These are phyloP conservation scores for Orthosia incerta DNA, from an alignment of 2,888 invertebrate genomes.

Conservation along the genomic window DNA sequence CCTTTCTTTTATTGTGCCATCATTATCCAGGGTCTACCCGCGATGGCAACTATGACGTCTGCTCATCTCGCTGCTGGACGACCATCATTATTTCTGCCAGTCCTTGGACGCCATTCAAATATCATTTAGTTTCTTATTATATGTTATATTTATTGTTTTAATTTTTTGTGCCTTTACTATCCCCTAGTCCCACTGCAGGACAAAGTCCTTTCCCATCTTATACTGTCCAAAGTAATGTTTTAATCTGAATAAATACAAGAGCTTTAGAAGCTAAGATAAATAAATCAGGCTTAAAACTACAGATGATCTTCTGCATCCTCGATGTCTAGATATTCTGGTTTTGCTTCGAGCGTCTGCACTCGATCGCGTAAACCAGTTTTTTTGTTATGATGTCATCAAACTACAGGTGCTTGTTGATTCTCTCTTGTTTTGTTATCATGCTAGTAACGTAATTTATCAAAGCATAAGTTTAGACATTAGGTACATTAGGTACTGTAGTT, in stretches of 20 bases:
- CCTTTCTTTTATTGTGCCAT: no score
- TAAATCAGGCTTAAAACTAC: background rate
- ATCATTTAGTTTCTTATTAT: no score
- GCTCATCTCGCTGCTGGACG: no score
- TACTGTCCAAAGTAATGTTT: background rate
- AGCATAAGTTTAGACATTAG: background rate
- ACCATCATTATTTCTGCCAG: no score
- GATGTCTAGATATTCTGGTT: constrained; percentile 46
- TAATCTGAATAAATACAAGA: background rate
- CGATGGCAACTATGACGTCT: no score
- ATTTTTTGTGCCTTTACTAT: no score
- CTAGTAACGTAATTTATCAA: constrained; percentile 8
- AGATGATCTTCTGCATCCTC: constrained; percentile 3
- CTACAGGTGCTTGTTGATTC: constrained; percentile 45
- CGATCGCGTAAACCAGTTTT: constrained; percentile 42
- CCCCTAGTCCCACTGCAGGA: no score
- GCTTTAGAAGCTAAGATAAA: background rate
- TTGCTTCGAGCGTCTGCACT: constrained; percentile 12
- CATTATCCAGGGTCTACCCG: no score
- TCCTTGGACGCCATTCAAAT: no score
- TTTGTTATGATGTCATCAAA: constrained; percentile 41
- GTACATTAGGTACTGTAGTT: background rate
- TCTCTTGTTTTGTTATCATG: constrained; percentile 36
- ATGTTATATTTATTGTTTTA: no score
- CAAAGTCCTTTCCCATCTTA: background rate